Evolutionary conservation across 2,888 invertebrate species (phyloP), one percentile per base, ranked within the genome.

Genomic region (Auanema sp.): DNA sequence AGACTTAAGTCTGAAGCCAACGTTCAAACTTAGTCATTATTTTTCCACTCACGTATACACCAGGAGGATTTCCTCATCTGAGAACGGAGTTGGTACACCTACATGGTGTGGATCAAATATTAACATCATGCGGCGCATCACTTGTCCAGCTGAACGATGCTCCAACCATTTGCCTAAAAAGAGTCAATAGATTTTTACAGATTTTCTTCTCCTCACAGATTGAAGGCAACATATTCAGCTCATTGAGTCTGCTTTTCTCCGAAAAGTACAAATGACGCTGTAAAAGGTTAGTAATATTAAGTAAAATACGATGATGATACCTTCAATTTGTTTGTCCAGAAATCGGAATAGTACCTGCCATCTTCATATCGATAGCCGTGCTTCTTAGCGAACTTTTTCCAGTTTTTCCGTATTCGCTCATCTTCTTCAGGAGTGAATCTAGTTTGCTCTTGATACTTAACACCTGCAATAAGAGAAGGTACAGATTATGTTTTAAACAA

Each of bases 341-440:
- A 40, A 62, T 57, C 62, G 16, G 47, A 49, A 49, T 57, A 62
- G 18, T 50, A 33, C 16, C 42, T 41, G 12, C 52, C 62, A 62
- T 62, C 62, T 41, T 62, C 57, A 50, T 62, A 62, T 11, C n/a
- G 16, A 50, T 56, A 62, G 16, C 49, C 51, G 16, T 57, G 57
- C 51, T 50, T 41, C n/a, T 49, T 42, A 33, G 62, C 25, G 18
- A 62, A 62, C 49, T 56, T 49, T 21, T 25, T 8, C 62, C 62
- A 62, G 49, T 62, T 62, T 12, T 51, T 40, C 3, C 62, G 62
- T 11, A 62, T 62, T 49, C 42, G 21, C 8, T 62, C 43, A 43
- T 62, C 62, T 24, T 62, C 62, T 25, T 56, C 62, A 24, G 8
- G 47, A 14, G 62, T 40, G 33, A 62, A 62, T 18, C 12, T 5